Evolutionary conservation across 2,888 invertebrate species (phyloP).

Genomic region (Tanypteryx hageni): DNA sequence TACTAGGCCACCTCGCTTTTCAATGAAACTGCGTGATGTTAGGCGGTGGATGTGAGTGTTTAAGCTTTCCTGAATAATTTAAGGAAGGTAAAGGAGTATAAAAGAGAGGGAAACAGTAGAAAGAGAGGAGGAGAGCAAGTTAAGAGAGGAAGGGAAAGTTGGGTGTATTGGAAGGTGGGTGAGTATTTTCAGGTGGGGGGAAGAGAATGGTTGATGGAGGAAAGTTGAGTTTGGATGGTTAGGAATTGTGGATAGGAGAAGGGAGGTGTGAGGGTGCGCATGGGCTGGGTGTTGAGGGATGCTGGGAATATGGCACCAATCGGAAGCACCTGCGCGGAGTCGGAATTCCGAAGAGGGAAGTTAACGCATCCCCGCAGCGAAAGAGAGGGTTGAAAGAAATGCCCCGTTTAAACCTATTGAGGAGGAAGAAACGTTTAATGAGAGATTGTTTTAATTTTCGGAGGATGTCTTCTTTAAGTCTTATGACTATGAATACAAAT

Average conservation of each 20-base stretch:
- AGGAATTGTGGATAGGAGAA: too few relatives aligned
- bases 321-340: conserved; percentile 47
- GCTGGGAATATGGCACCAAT: conserved; percentile 42
- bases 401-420: neutral
- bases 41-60: conserved; percentile 30
- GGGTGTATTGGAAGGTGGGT: neutral
- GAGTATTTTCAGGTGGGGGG: neutral
- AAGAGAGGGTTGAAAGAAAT: neutral
- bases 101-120: neutral
- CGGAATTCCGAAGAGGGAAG: neutral
- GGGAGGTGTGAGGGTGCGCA: too few relatives aligned
- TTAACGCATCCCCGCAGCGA: neutral
- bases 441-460: too few relatives aligned
- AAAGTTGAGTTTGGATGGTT: too few relatives aligned
- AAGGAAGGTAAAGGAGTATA: neutral
- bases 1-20: neutral
- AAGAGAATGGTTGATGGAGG: neutral
- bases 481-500: too few relatives aligned
- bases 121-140: neutral
- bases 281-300: neutral
- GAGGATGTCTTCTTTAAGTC: too few relatives aligned
- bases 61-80: conserved; percentile 61
- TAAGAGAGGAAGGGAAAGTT: too few relatives aligned
- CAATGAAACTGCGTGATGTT: conserved; percentile 4
- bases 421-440: neutral